Evolutionary conservation across 2,113 vertebrate species (phyloP).

Genomic region (Vulpes lagopus): DNA sequence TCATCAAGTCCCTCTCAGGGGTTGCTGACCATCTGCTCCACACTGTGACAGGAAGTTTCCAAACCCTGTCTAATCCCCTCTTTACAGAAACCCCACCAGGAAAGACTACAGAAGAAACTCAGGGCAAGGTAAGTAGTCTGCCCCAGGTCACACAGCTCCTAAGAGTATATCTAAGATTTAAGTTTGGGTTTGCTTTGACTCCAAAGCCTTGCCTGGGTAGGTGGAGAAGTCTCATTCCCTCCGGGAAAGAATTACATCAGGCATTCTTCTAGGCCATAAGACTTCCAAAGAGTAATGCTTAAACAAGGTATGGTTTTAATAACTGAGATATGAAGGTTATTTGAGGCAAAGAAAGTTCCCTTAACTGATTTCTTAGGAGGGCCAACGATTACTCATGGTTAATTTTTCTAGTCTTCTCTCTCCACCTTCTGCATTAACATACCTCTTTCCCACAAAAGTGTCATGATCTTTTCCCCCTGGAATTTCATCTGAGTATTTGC

Average conservation of each 20-base stretch:
- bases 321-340: background rate
- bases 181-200: background rate
- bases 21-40: background rate
- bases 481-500: background rate
- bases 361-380: background rate
- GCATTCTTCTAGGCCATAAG: background rate
- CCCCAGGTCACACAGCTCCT: too few species aligned
- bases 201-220: background rate
- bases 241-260: too few species aligned
- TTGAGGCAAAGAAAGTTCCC: background rate
- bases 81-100: background rate
- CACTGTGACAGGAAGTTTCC: background rate
- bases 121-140: fast-evolving
- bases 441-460: background rate
- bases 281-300: background rate
- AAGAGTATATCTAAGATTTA: too few species aligned
- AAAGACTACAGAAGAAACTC: fast-evolving
- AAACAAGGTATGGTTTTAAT: background rate
- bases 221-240: background rate
- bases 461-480: too few species aligned
- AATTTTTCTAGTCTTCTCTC: background rate
- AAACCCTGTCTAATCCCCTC: background rate
- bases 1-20: background rate
- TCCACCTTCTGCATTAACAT: fast-evolving
- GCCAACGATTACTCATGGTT: background rate